A percentile compares a stretch with the other conserved stretches of the same genome.
Evolutionary conservation across 1,140 invertebrate species (phyloP).

Genomic region (Papilio helenus): DNA sequence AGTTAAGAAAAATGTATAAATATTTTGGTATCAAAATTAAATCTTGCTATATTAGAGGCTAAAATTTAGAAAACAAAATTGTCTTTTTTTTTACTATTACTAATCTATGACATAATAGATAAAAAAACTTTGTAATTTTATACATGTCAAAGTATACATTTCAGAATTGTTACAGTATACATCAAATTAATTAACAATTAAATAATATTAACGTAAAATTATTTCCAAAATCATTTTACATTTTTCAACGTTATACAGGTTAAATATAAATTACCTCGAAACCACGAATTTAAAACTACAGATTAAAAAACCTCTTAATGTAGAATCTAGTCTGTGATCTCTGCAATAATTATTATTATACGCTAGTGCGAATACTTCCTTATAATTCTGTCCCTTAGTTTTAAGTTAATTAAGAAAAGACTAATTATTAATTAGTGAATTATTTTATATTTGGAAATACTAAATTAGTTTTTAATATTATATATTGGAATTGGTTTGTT

Average conservation of each 20-base stretch:
- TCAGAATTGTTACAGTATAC: neutral
- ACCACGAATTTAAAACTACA: slow-evolving; percentile 35
- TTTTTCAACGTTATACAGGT: neutral
- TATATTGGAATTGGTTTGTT: neutral
- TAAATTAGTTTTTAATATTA: slow-evolving; percentile 34
- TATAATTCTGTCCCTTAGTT: slow-evolving; percentile 66
- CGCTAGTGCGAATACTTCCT: slow-evolving; percentile 56
- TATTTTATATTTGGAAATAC: slow-evolving; percentile 22
- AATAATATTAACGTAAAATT: neutral
- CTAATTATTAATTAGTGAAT: slow-evolving; percentile 32
- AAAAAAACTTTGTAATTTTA: neutral
- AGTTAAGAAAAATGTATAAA: neutral
- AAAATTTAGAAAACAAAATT: slow-evolving; percentile 40
- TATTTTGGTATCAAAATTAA: slow-evolving; percentile 37
- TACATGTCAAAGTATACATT: neutral
- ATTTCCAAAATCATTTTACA: slow-evolving; percentile 2
- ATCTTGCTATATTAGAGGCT: slow-evolving; percentile 47
- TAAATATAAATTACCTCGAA: slow-evolving; percentile 25
- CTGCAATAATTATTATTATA: slow-evolving; percentile 68
- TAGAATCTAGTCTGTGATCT: slow-evolving; percentile 81
- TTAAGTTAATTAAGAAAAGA: slow-evolving; percentile 43
- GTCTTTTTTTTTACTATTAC: slow-evolving; percentile 27
- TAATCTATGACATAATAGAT: neutral
- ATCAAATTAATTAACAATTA: neutral
- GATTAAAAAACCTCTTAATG: slow-evolving; percentile 45